Evolutionary conservation across 37 sponge, comb jelly and placozoan genomes (phyloP), one percentile per base, ranked within the genome.

Genomic region (Cladorhizidae sp.): DNA sequence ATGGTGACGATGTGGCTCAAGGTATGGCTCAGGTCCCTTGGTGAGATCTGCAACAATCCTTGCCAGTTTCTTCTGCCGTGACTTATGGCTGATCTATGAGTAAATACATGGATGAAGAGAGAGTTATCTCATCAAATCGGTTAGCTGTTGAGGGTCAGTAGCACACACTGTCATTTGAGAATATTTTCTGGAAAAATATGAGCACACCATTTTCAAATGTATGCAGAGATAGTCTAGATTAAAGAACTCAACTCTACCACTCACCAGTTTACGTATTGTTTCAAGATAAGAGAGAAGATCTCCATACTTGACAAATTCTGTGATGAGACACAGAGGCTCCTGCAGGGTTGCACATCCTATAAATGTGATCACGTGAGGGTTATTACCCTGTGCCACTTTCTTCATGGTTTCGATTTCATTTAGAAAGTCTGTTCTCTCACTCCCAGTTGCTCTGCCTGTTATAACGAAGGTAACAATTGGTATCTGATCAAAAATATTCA

Each of bases 271-370:
- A 36, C 93, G 79, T 49, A 81, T 92, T 40, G 78, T 70, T 36
- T 76, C 51, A 49, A 92, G 85, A 54, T 86, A 92, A 58, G 81
- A 74, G 45, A 88, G 69, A 15, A 92, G 93, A 56, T 92, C 89
- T 61, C 93, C 93, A 71, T 85, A 58, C 52, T 75, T 84, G 17
- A 88, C 89, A 64, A 85, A 88, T 82, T 92, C 93, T 17, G 80
- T 82, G 73, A 92, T 76, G 77, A 92, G 89, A 70, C 85, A 84
- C 26, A 92, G 67, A 15, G 92, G 92, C 78, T 92, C 89, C 80
- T 83, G 83, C 18, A 88, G 37, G 0, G 93, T 88, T 23, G 74
- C 84, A 56, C 93, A 92, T 23, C 93, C 93, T 9, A 92, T 38
- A 63, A 92, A 62, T 70, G 70, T 84, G 57, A 92, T 87, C 56